Evolutionary conservation across 2,113 vertebrate species (phyloP).

Genomic region (Pachyramphus minor): DNA sequence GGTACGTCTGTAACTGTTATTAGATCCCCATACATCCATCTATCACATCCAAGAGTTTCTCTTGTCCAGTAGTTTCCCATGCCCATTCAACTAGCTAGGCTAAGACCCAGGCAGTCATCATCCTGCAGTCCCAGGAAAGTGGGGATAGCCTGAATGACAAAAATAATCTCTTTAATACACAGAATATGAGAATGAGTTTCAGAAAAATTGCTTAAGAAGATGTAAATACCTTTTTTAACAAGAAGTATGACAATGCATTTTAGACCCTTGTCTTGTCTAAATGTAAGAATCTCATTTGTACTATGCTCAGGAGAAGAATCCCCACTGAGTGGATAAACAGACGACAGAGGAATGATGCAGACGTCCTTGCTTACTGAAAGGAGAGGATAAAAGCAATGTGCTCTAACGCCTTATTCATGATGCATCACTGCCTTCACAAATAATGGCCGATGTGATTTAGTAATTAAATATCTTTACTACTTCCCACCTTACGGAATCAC

Average conservation of each 20-base stretch:
- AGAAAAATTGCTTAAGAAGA: background rate
- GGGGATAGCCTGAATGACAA: background rate
- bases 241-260: background rate
- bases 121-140: background rate
- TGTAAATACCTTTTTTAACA: background rate
- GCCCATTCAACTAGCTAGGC: background rate
- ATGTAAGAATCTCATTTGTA: background rate
- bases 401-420: slow-evolving; percentile 1
- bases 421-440: background rate
- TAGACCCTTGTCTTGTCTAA: background rate
- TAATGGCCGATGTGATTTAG: slow-evolving; percentile 17
- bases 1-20: rapidly evolving
- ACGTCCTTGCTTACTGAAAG: background rate
- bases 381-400: background rate
- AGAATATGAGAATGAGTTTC: background rate
- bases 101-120: background rate
- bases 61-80: background rate
- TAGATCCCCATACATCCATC: background rate
- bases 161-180: background rate
- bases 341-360: background rate
- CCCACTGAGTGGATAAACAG: background rate
- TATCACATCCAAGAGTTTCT: background rate
- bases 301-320: background rate
- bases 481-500: slow-evolving; percentile 1
- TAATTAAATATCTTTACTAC: slow-evolving; percentile 42